Percentiles rank a stretch among this genome's conserved stretches.
These are phyloP conservation scores for Pterostichus niger DNA, from an alignment of 2,888 invertebrate species.

Conservation along the genomic window DNA sequence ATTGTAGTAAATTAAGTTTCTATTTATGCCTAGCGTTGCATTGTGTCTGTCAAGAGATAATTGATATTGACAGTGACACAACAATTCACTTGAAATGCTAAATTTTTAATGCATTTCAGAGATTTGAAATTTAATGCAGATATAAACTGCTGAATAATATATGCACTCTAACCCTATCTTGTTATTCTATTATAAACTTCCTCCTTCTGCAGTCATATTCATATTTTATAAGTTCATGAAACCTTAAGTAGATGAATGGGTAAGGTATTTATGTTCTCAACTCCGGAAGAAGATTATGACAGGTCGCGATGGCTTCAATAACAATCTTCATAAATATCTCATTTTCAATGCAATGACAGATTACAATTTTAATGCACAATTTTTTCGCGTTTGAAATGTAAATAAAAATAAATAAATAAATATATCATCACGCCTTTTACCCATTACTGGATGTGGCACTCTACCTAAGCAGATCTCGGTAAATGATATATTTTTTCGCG, in stretches of 20 bases:
- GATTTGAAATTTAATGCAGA: conserved; percentile 19
- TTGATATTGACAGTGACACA: conserved; percentile 37
- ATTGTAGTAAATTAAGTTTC: too few relatives aligned
- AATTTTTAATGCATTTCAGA: conserved; percentile 37
- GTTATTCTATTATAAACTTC: conserved; percentile 34
- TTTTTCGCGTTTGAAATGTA: too few relatives aligned
- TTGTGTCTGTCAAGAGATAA: conserved; percentile 2
- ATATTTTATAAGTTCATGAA: conserved; percentile 27
- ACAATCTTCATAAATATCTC: too few relatives aligned
- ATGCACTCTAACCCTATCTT: conserved; percentile 33
- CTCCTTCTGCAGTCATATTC: conserved; percentile 2
- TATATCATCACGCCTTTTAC: too few relatives aligned
- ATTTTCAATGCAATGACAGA: too few relatives aligned
- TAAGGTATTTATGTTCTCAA: conserved; percentile 5
- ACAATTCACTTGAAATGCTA: conserved; percentile 25
- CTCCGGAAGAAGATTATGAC: not conserved
- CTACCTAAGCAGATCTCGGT: too few relatives aligned
- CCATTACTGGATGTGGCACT: too few relatives aligned
- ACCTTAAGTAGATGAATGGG: not conserved
- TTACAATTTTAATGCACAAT: too few relatives aligned
- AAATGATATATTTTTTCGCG: too few relatives aligned
- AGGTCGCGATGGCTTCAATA: not conserved
- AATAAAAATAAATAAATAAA: too few relatives aligned
- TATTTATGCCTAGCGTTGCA: not conserved
- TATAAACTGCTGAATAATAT: conserved; percentile 43